Percentiles rank a stretch among this genome's conserved stretches.
phyloP scores from a whole-genome alignment of 2,797 vertebrate genomes.

The Eulemur mongoz region DNA sequence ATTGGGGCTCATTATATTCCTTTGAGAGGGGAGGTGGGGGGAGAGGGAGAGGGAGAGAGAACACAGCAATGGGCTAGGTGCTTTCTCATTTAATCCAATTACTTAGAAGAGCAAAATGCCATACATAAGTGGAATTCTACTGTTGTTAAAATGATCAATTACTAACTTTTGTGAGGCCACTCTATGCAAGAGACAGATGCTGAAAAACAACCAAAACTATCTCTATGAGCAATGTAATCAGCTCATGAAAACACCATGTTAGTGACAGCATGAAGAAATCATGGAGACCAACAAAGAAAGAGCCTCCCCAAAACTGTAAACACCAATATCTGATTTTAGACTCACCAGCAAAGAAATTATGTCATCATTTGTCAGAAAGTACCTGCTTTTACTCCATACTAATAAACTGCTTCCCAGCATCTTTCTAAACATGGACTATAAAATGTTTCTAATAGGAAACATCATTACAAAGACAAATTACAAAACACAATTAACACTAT shows the following conservation, averaged over 20 bases:
- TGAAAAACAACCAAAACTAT: neutral
- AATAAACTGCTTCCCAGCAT: neutral
- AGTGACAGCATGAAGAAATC: neutral
- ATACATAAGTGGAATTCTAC: neutral
- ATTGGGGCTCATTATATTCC: neutral
- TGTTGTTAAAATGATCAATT: neutral
- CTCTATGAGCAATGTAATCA: neutral
- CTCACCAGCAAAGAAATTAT: neutral
- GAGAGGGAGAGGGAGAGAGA: neutral
- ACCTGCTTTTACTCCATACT: neutral
- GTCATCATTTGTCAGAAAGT: neutral
- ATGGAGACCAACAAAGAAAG: neutral
- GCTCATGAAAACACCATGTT: neutral
- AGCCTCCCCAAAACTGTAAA: neutral
- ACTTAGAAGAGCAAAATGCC: neutral
- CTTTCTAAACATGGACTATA: neutral
- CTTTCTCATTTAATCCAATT: conserved; percentile 46
- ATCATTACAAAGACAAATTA: conserved; percentile 23
- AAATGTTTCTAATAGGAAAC: neutral
- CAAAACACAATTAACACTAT: neutral
- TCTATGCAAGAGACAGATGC: neutral
- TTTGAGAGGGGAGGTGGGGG: neutral
- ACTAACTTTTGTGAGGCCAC: neutral
- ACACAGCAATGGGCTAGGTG: neutral
- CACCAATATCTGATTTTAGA: neutral